Evolutionary conservation across 2,113 vertebrate species (phyloP).

Genomic region (Lophochroa leadbeateri): DNA sequence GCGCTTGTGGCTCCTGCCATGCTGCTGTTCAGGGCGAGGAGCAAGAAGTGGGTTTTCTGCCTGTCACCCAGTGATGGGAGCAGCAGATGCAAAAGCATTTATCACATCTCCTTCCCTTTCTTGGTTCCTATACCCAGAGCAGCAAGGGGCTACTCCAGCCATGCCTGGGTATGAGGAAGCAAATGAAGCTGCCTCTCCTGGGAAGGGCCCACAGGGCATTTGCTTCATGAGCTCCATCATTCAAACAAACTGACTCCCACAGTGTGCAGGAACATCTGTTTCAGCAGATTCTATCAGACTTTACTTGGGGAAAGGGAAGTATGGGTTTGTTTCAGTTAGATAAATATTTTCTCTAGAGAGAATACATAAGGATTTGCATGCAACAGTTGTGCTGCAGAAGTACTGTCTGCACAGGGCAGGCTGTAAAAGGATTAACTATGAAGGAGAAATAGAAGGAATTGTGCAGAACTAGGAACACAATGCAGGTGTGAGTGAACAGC

Average conservation of each 20-base stretch:
- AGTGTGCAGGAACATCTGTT: not conserved
- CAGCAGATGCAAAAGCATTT: not conserved
- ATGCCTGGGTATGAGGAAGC: not conserved
- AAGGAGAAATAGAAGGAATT: not conserved
- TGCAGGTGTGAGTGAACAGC: not conserved
- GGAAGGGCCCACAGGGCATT: not conserved
- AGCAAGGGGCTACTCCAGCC: not conserved
- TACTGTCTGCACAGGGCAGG: not conserved
- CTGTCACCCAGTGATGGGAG: not conserved
- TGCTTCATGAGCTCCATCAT: not conserved
- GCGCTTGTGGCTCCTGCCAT: fast-evolving
- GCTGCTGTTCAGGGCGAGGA: not conserved
- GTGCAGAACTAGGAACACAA: not conserved
- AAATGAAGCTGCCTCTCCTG: not conserved
- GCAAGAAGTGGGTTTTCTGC: not conserved
- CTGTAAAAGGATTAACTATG: not conserved
- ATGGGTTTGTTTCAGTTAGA: not conserved
- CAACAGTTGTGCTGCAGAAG: not conserved
- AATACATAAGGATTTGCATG: not conserved
- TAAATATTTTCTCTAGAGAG: not conserved
- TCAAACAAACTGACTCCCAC: too few species aligned
- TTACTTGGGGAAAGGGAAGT: not conserved
- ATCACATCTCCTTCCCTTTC: not conserved
- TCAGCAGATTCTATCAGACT: not conserved
- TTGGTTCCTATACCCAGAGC: not conserved